Percentiles rank a stretch among this genome's conserved stretches.
These are phyloP conservation scores for Tetragnatha versicolor DNA, from an alignment of 1,140 invertebrate genomes.

Conservation along the genomic window DNA sequence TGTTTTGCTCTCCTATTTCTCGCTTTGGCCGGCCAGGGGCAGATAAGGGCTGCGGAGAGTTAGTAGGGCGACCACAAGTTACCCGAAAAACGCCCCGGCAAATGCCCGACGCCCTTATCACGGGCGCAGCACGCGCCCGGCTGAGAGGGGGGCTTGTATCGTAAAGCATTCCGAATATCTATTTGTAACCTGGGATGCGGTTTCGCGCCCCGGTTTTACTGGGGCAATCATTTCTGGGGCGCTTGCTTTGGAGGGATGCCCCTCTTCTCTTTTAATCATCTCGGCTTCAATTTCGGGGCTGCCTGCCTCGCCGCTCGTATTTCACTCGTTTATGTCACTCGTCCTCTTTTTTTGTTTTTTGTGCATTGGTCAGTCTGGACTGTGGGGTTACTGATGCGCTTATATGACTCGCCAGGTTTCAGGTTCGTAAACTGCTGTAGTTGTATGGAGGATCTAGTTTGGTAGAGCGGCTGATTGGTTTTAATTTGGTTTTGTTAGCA, in stretches of 20 bases:
- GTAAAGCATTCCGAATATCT: constrained; percentile 38
- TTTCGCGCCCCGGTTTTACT: background rate
- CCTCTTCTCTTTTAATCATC: too few relatives aligned
- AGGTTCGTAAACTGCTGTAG: too few relatives aligned
- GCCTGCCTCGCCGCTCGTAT: too few relatives aligned
- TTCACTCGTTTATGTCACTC: too few relatives aligned
- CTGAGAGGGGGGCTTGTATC: background rate
- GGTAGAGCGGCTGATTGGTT: background rate
- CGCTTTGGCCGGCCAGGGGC: constrained; percentile 19
- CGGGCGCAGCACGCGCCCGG: background rate
- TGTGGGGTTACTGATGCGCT: too few relatives aligned
- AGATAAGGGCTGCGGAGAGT: constrained; percentile 9
- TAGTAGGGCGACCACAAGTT: constrained; percentile 21
- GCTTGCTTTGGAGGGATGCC: too few relatives aligned
- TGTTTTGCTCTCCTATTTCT: constrained; percentile 7
- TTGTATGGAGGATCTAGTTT: too few relatives aligned
- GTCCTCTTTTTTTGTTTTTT: too few relatives aligned
- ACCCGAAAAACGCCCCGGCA: background rate
- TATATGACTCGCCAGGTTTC: too few relatives aligned
- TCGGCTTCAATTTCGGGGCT: too few relatives aligned
- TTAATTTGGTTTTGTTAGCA: background rate
- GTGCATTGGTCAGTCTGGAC: too few relatives aligned
- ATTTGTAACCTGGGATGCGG: constrained; percentile 8
- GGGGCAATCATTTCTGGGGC: too few relatives aligned
- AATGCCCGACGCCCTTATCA: constrained; percentile 19